Percentiles rank a stretch among this genome's conserved stretches.
Evolutionary conservation across 2,113 vertebrate genomes (phyloP).

Genomic region (Circaetus cinerascens): DNA sequence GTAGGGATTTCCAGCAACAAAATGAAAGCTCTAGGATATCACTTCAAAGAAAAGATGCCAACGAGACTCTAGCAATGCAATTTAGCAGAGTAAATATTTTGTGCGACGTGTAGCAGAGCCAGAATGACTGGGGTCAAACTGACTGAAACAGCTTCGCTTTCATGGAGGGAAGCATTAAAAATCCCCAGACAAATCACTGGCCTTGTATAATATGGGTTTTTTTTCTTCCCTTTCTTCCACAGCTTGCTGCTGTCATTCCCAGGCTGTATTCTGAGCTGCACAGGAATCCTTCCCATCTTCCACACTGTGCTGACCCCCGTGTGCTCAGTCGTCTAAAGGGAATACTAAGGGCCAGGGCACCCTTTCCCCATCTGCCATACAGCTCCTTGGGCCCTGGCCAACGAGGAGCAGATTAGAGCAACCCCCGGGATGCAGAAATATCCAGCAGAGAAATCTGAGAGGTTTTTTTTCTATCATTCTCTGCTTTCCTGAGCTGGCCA

Average conservation of each 20-base stretch:
- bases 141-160: not conserved
- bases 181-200: not conserved
- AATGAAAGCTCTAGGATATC: conserved; percentile 32
- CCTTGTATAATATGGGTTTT: not conserved
- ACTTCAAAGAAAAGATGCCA: conserved; percentile 39
- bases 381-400: not conserved
- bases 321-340: not conserved
- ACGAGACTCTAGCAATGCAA: not conserved
- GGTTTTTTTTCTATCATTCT: not conserved
- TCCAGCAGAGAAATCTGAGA: not conserved
- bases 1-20: conserved; percentile 5
- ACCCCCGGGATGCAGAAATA: not conserved
- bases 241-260: not conserved
- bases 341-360: not conserved
- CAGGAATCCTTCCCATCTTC: not conserved
- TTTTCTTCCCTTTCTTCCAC: not conserved
- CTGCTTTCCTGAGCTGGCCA: not conserved
- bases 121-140: not conserved
- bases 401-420: not conserved
- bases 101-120: not conserved
- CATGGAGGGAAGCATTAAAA: not conserved
- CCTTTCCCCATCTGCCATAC: not conserved
- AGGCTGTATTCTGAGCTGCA: not conserved
- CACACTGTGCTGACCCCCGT: not conserved
- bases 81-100: not conserved